phyloP scores from a whole-genome alignment of 2,888 invertebrate genomes.

The Charanyca ferruginea region DNA sequence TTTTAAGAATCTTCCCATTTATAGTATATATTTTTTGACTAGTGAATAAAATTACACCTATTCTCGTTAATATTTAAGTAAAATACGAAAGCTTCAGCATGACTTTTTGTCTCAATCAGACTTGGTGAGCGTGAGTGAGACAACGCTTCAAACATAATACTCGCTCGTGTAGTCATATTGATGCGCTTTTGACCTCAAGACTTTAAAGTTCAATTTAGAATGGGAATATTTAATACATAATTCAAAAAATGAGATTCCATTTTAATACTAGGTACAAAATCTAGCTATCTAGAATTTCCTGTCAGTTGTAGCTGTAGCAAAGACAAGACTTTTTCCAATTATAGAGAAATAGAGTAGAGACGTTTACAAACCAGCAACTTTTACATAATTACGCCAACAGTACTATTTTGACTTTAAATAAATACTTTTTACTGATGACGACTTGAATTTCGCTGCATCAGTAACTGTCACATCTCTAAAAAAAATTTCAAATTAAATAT shows the following conservation, averaged over 20 bases:
- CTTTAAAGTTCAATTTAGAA: constrained; percentile 58
- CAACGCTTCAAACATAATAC: constrained; percentile 48
- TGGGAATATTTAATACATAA: constrained; percentile 58
- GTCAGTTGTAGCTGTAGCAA: constrained; percentile 36
- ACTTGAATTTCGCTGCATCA: constrained; percentile 26
- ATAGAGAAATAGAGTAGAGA: constrained; percentile 42
- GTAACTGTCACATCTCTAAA: constrained; percentile 35
- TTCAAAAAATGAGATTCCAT: constrained; percentile 65
- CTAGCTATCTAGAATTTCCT: constrained; percentile 58
- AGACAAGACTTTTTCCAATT: constrained; percentile 37
- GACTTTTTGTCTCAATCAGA: constrained; percentile 64
- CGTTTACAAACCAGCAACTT: constrained; percentile 26
- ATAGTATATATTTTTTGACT: constrained; percentile 84
- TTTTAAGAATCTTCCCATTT: constrained; percentile 76
- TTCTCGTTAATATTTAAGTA: constrained; percentile 81
- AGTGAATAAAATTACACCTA: constrained; percentile 86
- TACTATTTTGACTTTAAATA: constrained; percentile 48
- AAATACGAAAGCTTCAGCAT: constrained; percentile 79
- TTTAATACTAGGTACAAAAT: constrained; percentile 67
- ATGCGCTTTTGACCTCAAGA: constrained; percentile 46
- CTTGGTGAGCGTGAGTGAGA: constrained; percentile 61
- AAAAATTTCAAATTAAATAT: constrained; percentile 48
- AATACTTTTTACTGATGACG: constrained; percentile 41
- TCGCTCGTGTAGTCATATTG: constrained; percentile 56
- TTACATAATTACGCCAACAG: constrained; percentile 26